A percentile compares a stretch with the other conserved stretches of the same genome.
Conservation (phyloP, 2,888 invertebrate genomes). For the Andrena praecox region DNA sequence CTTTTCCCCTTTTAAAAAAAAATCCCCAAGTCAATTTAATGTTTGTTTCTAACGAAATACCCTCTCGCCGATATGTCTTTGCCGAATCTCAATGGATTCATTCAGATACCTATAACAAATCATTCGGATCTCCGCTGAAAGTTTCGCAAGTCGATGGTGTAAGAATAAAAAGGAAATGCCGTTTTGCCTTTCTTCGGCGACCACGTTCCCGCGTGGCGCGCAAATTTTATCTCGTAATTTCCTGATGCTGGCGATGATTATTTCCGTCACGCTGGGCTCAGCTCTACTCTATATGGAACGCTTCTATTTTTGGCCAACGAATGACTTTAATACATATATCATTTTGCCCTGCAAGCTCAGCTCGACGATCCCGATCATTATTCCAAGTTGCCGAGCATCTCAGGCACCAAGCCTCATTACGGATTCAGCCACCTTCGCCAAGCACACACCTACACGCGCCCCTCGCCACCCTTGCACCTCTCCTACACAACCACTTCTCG, state of each 20-base stretch:
- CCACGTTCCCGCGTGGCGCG: background rate
- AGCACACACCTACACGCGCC: background rate
- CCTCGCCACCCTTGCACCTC: background rate
- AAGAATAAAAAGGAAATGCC: too few species aligned
- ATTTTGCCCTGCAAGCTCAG: conserved; percentile 42
- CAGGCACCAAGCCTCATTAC: conserved; percentile 19
- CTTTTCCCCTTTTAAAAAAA: background rate
- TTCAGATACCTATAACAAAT: too few species aligned
- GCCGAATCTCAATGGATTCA: too few species aligned
- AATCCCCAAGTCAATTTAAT: background rate
- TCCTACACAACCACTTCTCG: background rate
- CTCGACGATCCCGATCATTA: conserved; percentile 6
- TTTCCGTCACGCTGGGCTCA: background rate
- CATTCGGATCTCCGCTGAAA: too few species aligned
- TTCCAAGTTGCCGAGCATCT: conserved; percentile 17
- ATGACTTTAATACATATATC: conserved; percentile 33
- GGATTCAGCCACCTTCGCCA: conserved; percentile 8
- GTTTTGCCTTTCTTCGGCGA: too few species aligned
- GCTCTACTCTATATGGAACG: background rate
- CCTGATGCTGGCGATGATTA: background rate
- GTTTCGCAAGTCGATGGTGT: too few species aligned
- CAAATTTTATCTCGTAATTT: background rate
- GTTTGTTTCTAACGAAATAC: background rate
- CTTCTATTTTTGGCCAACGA: conserved; percentile 45
- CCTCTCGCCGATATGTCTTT: too few species aligned